phyloP scores from a whole-genome alignment of 2,797 vertebrate species.

The Xyrichtys novacula region DNA sequence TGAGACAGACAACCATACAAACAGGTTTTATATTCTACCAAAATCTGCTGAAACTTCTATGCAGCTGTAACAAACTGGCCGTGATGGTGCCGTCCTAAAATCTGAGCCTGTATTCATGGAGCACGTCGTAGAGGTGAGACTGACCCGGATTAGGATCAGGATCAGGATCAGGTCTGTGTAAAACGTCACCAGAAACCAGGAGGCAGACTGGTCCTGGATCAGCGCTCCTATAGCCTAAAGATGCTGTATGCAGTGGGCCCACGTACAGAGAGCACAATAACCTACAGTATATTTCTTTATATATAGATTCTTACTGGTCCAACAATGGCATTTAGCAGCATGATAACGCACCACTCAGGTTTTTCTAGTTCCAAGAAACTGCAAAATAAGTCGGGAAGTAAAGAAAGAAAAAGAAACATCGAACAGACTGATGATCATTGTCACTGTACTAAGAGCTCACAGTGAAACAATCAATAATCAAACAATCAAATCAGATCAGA shows the following conservation, averaged over 20 bases:
- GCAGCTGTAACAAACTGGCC: slow-evolving; percentile 93
- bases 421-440: slow-evolving; percentile 81
- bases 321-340: slow-evolving; percentile 85
- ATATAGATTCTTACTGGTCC: slow-evolving; percentile 76
- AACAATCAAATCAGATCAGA: slow-evolving; percentile 72
- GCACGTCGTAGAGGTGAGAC: slow-evolving; percentile 48
- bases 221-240: slow-evolving; percentile 66
- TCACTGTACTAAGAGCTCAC: slow-evolving; percentile 85
- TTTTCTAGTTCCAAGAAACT: slow-evolving; percentile 76
- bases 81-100: slow-evolving; percentile 90
- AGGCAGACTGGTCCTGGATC: slow-evolving; percentile 70
- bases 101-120: slow-evolving; percentile 77
- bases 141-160: slow-evolving; percentile 41
- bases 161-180: slow-evolving; percentile 52
- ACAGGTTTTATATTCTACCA: slow-evolving; percentile 90
- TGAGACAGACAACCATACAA: slow-evolving; percentile 90
- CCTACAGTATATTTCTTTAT: slow-evolving; percentile 73
- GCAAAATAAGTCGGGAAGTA: slow-evolving; percentile 75
- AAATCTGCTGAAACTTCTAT: slow-evolving; percentile 90
- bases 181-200: slow-evolving; percentile 59
- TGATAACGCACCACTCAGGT: slow-evolving; percentile 78
- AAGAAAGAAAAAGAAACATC: slow-evolving; percentile 80
- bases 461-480: slow-evolving; percentile 78
- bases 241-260: slow-evolving; percentile 72
- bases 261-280: slow-evolving; percentile 83